phyloP scores from a whole-genome alignment of 1,140 invertebrate genomes.

The Drosophila orosa region DNA sequence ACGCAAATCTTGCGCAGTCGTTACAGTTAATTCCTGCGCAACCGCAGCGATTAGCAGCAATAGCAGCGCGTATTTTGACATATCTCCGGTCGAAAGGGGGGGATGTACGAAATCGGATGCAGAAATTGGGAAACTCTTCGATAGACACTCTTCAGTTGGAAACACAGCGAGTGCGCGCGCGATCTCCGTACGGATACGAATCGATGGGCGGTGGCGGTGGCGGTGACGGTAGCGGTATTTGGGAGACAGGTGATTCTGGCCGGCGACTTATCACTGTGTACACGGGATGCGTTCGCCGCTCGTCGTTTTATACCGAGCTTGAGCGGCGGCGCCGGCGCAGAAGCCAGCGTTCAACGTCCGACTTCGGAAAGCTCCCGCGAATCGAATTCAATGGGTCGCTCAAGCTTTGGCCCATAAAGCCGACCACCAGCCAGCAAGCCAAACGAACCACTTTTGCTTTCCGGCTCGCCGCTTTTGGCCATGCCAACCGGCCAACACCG shows the following conservation, averaged over 20 bases:
- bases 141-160: conserved; percentile 10
- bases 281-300: conserved; percentile 64
- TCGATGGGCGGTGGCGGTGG: conserved; percentile 13
- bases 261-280: conserved; percentile 73
- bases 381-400: conserved; percentile 23
- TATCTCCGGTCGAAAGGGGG: conserved; percentile 22
- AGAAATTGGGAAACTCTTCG: conserved; percentile 26
- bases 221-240: conserved; percentile 1
- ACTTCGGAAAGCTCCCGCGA: conserved; percentile 33
- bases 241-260: conserved; percentile 39
- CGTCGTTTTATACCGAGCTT: conserved; percentile 73
- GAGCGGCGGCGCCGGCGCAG: conserved; percentile 51
- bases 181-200: neutral
- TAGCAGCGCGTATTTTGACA: conserved; percentile 58
- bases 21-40: conserved; percentile 67
- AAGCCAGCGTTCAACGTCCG: conserved; percentile 13
- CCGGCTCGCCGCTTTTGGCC: conserved; percentile 41
- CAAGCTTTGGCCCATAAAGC: conserved; percentile 56
- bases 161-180: conserved; percentile 14
- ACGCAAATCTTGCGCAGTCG: conserved; percentile 80
- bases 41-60: conserved; percentile 67
- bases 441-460: conserved; percentile 42
- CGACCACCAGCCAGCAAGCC: conserved; percentile 14
- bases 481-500: conserved; percentile 22
- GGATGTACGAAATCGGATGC: conserved; percentile 35